phyloP scores from a whole-genome alignment of 2,797 vertebrate genomes.

The Anolis apletophallus region DNA sequence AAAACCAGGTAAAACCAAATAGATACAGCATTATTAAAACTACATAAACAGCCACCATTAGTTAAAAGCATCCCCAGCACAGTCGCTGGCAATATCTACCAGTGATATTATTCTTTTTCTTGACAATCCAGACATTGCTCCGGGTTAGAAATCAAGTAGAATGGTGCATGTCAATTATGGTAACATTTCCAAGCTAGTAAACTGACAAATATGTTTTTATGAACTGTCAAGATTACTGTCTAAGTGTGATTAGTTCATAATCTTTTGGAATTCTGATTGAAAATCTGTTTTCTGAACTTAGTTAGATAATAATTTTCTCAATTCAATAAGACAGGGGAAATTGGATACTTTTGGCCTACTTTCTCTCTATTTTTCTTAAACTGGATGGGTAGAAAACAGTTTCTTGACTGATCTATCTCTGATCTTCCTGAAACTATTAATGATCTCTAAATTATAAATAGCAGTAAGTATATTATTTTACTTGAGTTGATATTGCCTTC shows the following conservation, averaged over 20 bases:
- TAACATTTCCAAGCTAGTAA: constrained; percentile 25
- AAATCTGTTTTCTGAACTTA: not conserved
- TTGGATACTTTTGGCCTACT: not conserved
- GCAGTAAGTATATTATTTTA: not conserved
- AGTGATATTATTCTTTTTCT: constrained; percentile 3
- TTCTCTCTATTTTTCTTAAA: not conserved
- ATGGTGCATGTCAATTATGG: not conserved
- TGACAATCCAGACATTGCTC: constrained; percentile 21
- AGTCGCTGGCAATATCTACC: too few species aligned
- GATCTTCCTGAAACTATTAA: not conserved
- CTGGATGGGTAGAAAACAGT: not conserved
- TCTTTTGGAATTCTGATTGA: not conserved
- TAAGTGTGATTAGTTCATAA: not conserved
- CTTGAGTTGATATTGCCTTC: not conserved
- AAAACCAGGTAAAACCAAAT: too few species aligned
- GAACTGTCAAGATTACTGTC: not conserved
- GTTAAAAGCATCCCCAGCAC: too few species aligned
- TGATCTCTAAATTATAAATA: not conserved
- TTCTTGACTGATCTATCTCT: not conserved
- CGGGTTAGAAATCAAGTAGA: constrained; percentile 6
- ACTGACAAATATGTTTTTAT: not conserved
- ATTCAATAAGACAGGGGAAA: not conserved
- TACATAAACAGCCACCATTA: too few species aligned
- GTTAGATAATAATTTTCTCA: not conserved
- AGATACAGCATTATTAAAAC: too few species aligned